Base-by-base conservation (phyloP, 2,888 invertebrate species). In the Leptopilina syphax region DNA sequence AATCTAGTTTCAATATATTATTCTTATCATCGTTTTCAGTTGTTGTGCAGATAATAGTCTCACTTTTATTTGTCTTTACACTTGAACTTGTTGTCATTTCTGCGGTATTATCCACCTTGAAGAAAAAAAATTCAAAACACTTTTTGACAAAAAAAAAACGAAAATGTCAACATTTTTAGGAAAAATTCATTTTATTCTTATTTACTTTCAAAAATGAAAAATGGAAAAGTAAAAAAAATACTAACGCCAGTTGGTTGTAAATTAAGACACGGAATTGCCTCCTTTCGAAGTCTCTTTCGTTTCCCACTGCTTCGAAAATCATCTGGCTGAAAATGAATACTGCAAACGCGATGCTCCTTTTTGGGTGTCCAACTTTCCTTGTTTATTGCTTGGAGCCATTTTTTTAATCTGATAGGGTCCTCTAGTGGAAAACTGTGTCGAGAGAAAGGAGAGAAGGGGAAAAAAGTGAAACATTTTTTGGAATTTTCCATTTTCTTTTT, bases 371-470 rank as follows among this genome's bases (percentile, higher is more conserved):
- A 73, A 57, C 57, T 73, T 57, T 73, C 73, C 27, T 73, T 73
- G 57, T 73, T 73, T 57, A 73, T 73, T 54, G 73, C 73, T n/a
- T 73, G 73, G 8, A 73, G 73, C 73, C 73, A 73, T 57, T 73
- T 73, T 9, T 73, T 73, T 73, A 73, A 73, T 57, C 73, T 73
- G n/a, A 73, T 34, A 34, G 73, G 73, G 57, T 73, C 73, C 34
- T 73, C 73, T 73, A 73, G 57, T 57, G 73, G 73, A 73, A 73
- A 73, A 73, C 73, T 73, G 50, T 44, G 44, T 44, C 44, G 50
- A 1, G 12, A 50, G 12, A 50, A 50, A 50, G 12, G n/a, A 9
- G 57, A 73, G 8, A 57, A 57, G 34, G 34, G 34, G 34, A 44
- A 44, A 44, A 44, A 44, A 8, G 57, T 57, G n/a, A 27, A 5